A percentile compares a stretch with the other conserved stretches of the same genome.
phyloP scores from a whole-genome alignment of 2,113 vertebrate species.

The Mesoclemmys tuberculata region DNA sequence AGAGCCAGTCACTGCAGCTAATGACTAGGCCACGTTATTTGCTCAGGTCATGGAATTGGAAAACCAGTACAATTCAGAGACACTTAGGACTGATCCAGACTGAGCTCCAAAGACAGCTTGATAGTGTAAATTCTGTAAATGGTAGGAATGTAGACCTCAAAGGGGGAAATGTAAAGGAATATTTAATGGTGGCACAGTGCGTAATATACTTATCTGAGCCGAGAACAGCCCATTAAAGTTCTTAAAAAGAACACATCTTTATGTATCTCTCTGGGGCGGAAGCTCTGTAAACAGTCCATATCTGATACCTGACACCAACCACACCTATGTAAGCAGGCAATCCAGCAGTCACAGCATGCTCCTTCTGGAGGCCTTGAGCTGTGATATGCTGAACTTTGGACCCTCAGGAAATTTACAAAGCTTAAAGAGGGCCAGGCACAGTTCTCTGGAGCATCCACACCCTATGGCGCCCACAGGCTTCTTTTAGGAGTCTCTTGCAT shows the following conservation, averaged over 20 bases:
- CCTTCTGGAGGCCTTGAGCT: background rate
- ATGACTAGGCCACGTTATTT: background rate
- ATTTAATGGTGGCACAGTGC: background rate
- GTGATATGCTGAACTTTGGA: background rate
- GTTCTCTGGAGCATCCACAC: background rate
- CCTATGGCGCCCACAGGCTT: background rate
- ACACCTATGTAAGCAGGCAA: background rate
- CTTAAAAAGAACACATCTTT: background rate
- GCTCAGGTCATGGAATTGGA: background rate
- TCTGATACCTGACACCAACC: background rate
- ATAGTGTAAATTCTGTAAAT: background rate
- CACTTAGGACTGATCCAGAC: background rate
- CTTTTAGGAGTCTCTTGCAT: background rate
- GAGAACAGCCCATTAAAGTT: background rate
- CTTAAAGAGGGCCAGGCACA: background rate
- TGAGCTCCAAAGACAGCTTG: background rate
- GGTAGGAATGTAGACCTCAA: background rate
- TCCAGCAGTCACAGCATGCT: background rate
- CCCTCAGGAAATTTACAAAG: background rate
- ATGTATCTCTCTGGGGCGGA: background rate
- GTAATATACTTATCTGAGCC: background rate
- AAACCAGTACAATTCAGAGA: background rate
- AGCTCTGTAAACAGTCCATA: background rate
- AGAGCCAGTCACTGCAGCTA: background rate
- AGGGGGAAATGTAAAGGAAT: background rate